Evolutionary conservation across 1,140 invertebrate genomes (phyloP), one percentile per base, ranked within the genome.

Genomic region (Ceratosolen fusciceps): DNA sequence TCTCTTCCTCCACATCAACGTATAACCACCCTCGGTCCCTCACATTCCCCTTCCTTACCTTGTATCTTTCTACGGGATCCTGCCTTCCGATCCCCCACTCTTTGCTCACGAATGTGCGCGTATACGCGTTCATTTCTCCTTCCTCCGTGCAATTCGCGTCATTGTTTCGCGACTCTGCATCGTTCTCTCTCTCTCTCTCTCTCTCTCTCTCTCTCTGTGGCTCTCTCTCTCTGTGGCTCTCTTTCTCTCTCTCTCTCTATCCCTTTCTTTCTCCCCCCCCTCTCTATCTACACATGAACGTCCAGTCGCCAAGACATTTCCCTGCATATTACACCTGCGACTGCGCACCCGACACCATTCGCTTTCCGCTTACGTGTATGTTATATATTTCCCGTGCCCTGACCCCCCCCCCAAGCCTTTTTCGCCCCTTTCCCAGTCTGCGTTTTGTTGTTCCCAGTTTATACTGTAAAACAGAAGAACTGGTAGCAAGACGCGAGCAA

Each of bases 401-500:
- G 26, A 26, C 10, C 39, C 26, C 21, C 24, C 10, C 34, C 21
- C n/a, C 43, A 49, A 12, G 12, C 26, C 21, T 4, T 34, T 47
- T 14, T 7, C 1, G 24, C 47, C 47, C 62, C 10, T 39, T 52
- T 52, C 58, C 12, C 39, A 26, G 16, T 19, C 19, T 75, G 47
- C 21, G 56, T 67, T 75, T 75, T 71, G 39, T 75, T 71, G 39
- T 26, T 34, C 58, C n/a, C 43, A 62, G 31, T 29, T 73, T 79
- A 65, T 79, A 79, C 73, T 79, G 70, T 31, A 52, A 65, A 62
- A 73, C 68, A 72, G 56, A 34, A 68, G 24, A 47, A 56, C 10
- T 47, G 39, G 34, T 16, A 12, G 2, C 8, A 31, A 24, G 0
- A 10, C 12, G 43, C 16, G 21, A 67, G n/a, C n/a, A n/a, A n/a